Evolutionary conservation across 2,797 vertebrate genomes (phyloP).

Genomic region (Halcyon badia): DNA sequence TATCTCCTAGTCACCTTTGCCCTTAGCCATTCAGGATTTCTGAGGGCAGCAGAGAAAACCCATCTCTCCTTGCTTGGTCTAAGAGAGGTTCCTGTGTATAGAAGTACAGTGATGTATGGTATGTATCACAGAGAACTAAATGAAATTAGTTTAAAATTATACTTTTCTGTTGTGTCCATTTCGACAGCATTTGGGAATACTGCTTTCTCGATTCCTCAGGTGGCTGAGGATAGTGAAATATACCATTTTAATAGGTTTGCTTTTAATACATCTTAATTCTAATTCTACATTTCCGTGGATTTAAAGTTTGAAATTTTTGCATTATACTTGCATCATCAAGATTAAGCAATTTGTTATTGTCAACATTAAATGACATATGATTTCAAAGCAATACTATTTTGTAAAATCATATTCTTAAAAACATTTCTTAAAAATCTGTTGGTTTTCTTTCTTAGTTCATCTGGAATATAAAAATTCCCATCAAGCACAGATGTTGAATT

Average conservation of each 20-base stretch:
- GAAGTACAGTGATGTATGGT: background rate
- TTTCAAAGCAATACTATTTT: background rate
- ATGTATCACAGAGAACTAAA: background rate
- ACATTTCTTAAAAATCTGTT: background rate
- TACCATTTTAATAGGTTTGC: background rate
- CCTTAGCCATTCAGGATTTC: background rate
- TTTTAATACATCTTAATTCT: background rate
- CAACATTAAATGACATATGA: background rate
- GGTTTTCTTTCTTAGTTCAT: background rate
- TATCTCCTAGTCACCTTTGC: background rate
- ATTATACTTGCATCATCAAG: background rate
- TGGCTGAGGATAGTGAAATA: background rate
- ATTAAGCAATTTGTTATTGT: background rate
- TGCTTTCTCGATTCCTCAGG: background rate
- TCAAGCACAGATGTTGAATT: background rate
- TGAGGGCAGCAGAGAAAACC: background rate
- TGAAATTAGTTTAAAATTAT: background rate
- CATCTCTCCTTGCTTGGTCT: background rate
- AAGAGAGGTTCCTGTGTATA: background rate
- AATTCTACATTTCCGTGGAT: background rate
- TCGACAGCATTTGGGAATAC: background rate
- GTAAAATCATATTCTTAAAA: background rate
- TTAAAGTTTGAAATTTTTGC: background rate
- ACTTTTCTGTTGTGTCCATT: background rate
- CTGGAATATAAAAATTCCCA: background rate